These are phyloP conservation scores for Eurytoma adleriae DNA, from an alignment of 2,888 invertebrate genomes.

Conservation along the genomic window DNA sequence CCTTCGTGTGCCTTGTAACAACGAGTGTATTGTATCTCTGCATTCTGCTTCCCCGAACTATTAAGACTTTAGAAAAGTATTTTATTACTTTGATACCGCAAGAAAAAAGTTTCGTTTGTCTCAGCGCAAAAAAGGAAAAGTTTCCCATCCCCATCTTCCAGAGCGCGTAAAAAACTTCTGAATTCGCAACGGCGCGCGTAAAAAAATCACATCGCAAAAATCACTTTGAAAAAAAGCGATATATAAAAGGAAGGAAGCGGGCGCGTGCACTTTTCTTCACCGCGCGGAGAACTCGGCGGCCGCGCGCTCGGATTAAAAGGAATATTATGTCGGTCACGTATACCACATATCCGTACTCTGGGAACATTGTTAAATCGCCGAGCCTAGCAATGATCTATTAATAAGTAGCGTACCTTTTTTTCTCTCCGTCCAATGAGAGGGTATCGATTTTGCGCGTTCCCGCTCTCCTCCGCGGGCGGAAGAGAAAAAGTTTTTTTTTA, in stretches of 20 bases:
- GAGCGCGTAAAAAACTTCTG: background rate
- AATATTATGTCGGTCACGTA: conserved; percentile 42
- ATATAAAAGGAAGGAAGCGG: background rate
- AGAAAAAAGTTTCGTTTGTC: background rate
- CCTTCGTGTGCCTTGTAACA: too few relatives aligned
- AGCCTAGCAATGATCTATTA: conserved; percentile 53
- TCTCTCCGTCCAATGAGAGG: conserved; percentile 23
- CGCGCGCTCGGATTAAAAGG: conserved; percentile 15
- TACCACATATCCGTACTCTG: conserved; percentile 26
- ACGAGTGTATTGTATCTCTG: too few relatives aligned
- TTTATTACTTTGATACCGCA: background rate
- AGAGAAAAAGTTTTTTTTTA: conserved; percentile 20
- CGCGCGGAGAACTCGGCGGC: background rate
- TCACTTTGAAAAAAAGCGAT: background rate
- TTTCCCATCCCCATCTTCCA: background rate
- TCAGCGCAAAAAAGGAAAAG: background rate
- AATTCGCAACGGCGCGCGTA: background rate
- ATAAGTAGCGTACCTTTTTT: conserved; percentile 46
- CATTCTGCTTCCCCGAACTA: too few relatives aligned
- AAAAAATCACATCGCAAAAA: background rate
- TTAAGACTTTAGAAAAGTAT: too few relatives aligned
- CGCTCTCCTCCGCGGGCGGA: conserved; percentile 1
- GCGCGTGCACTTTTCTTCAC: background rate
- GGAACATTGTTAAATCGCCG: conserved; percentile 33
- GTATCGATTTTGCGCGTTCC: conserved; percentile 40